Conservation (phyloP, 2,888 invertebrate species). For the Drosophila fulvimacula region DNA sequence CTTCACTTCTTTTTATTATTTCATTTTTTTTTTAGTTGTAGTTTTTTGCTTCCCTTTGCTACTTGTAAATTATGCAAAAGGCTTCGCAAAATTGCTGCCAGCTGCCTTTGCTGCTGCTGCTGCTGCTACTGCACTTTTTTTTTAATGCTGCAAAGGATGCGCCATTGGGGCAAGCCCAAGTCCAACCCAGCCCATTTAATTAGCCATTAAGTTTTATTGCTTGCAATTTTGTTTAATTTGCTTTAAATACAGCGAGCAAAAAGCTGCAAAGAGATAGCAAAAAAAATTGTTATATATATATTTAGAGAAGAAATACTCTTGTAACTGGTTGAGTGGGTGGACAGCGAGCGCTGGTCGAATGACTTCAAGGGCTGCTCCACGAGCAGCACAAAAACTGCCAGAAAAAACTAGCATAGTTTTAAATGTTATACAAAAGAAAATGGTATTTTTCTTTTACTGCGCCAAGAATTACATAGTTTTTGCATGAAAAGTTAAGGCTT, state of each 20-base stretch:
- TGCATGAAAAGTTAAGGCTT: not conserved
- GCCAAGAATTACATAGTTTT: slow-evolving; percentile 11
- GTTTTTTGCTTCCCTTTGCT: slow-evolving; percentile 51
- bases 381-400: slow-evolving; percentile 22
- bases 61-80: slow-evolving; percentile 81
- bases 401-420: slow-evolving; percentile 32
- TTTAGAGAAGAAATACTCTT: slow-evolving; percentile 25
- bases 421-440: slow-evolving; percentile 42
- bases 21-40: slow-evolving; percentile 23
- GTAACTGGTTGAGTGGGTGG: slow-evolving; percentile 62
- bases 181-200: slow-evolving; percentile 76
- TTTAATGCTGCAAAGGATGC: slow-evolving; percentile 48
- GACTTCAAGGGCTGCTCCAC: slow-evolving; percentile 19
- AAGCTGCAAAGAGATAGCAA: slow-evolving; percentile 32
- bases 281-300: slow-evolving; percentile 5
- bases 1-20: slow-evolving; percentile 28
- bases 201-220: slow-evolving; percentile 81
- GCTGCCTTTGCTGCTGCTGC: slow-evolving; percentile 66
- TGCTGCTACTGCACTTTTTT: slow-evolving; percentile 40
- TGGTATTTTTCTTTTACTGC: slow-evolving; percentile 25
- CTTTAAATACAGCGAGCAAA: slow-evolving; percentile 71
- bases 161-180: slow-evolving; percentile 43
- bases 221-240: slow-evolving; percentile 81
- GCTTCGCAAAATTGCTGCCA: slow-evolving; percentile 69
- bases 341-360: slow-evolving; percentile 24